Evolutionary conservation across 2,888 invertebrate genomes (phyloP).

Genomic region (Torymus aiolomorphi): DNA sequence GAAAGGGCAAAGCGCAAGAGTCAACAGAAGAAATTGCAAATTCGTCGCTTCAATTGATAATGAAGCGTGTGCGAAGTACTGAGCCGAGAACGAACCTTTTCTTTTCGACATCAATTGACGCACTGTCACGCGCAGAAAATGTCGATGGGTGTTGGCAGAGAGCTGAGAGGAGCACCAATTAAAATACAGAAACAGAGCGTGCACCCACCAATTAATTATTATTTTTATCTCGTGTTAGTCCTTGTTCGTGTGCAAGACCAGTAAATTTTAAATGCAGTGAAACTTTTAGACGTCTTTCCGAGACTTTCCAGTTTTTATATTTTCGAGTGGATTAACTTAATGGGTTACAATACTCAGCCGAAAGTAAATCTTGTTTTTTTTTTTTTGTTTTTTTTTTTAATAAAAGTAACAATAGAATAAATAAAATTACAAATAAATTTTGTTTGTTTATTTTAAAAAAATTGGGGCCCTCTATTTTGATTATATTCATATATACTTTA

Average conservation of each 20-base stretch:
- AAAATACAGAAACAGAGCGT: constrained; percentile 72
- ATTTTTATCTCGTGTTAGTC: constrained; percentile 36
- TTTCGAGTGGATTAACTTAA: too few species aligned
- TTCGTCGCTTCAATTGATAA: constrained; percentile 25
- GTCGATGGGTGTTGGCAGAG: constrained; percentile 33
- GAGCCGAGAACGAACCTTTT: constrained; percentile 25
- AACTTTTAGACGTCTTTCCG: not conserved
- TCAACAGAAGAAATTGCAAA: constrained; percentile 15
- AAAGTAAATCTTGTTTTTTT: too few species aligned
- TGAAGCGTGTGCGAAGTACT: constrained; percentile 14
- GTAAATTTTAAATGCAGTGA: constrained; percentile 23
- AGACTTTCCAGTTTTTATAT: too few species aligned
- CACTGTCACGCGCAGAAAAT: constrained; percentile 38
- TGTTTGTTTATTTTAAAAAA: too few species aligned
- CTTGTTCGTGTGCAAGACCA: not conserved
- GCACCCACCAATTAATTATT: constrained; percentile 57
- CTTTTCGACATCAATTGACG: constrained; percentile 41
- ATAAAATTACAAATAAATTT: too few species aligned
- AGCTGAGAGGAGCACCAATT: constrained; percentile 62
- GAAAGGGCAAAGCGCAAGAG: not conserved
- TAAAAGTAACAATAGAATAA: too few species aligned
- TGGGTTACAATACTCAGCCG: too few species aligned
- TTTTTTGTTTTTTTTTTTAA: too few species aligned
- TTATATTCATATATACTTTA: too few species aligned
- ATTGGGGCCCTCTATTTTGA: too few species aligned